These are phyloP conservation scores for Psittacula cyanocephala DNA, from an alignment of 2,113 vertebrate genomes.

Conservation along the genomic window DNA sequence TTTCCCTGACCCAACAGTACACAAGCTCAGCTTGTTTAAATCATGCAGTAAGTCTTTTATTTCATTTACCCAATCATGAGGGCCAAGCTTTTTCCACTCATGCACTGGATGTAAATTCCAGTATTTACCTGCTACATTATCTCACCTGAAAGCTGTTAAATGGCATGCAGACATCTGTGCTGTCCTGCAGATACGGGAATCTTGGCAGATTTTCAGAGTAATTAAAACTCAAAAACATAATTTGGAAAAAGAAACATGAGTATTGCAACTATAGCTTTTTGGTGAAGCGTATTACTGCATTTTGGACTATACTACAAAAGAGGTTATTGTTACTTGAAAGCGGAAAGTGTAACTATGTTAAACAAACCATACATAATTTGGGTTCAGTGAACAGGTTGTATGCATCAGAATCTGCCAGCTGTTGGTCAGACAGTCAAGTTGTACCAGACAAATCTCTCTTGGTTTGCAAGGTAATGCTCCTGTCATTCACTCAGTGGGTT, in stretches of 20 bases:
- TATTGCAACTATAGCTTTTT: background rate
- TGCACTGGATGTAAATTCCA: background rate
- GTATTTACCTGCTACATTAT: background rate
- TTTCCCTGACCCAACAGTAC: background rate
- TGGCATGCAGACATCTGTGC: background rate
- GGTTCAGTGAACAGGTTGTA: background rate
- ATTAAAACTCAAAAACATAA: background rate
- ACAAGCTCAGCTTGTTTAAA: background rate
- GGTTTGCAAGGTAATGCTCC: background rate
- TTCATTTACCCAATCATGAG: background rate
- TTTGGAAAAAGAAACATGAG: background rate
- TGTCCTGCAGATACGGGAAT: background rate
- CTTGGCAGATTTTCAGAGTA: slow-evolving; percentile 40
- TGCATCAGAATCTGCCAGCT: background rate
- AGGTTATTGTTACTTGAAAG: background rate
- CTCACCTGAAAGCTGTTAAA: slow-evolving; percentile 44
- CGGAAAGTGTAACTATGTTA: background rate
- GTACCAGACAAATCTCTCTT: background rate
- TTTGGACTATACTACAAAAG: background rate
- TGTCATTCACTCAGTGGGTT: background rate
- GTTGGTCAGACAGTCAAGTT: background rate
- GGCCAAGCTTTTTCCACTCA: background rate
- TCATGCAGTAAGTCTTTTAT: background rate
- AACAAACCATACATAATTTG: background rate
- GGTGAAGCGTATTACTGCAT: background rate